Evolutionary conservation across 2,113 vertebrate species (phyloP).

Genomic region (Dolichotis patagonum): DNA sequence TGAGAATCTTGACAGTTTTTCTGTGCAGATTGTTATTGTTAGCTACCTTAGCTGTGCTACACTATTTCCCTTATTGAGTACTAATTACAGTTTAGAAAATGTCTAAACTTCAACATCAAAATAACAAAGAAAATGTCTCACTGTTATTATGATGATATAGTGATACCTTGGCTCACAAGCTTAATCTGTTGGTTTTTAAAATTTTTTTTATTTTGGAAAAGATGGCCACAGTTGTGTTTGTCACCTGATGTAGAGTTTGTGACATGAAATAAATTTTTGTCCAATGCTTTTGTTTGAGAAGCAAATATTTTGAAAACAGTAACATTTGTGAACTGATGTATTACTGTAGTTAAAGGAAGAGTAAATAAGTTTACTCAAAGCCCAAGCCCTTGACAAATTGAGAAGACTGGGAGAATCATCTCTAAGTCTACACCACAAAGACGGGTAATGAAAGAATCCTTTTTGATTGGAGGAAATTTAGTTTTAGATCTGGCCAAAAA

Average conservation of each 20-base stretch:
- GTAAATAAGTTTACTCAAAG: neutral
- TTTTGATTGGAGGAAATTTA: neutral
- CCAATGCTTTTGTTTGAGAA: too few species aligned
- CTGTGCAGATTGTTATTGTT: neutral
- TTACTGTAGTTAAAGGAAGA: neutral
- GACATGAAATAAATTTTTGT: too few species aligned
- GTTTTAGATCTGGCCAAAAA: neutral
- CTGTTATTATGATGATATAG: neutral
- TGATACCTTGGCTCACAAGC: too few species aligned
- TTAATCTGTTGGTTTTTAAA: too few species aligned
- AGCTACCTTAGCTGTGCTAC: neutral
- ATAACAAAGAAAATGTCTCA: neutral
- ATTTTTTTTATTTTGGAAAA: too few species aligned
- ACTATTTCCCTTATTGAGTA: neutral
- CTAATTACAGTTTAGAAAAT: neutral
- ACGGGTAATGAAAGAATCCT: neutral
- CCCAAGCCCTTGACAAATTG: neutral
- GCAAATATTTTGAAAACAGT: too few species aligned
- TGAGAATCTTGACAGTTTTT: neutral
- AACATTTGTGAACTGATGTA: neutral
- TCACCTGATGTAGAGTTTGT: too few species aligned
- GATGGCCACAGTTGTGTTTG: too few species aligned
- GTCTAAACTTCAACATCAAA: neutral
- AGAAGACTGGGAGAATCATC: neutral
- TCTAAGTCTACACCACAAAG: neutral